Evolutionary conservation across 2,888 invertebrate species (phyloP).

Genomic region (Tridacna gigas): DNA sequence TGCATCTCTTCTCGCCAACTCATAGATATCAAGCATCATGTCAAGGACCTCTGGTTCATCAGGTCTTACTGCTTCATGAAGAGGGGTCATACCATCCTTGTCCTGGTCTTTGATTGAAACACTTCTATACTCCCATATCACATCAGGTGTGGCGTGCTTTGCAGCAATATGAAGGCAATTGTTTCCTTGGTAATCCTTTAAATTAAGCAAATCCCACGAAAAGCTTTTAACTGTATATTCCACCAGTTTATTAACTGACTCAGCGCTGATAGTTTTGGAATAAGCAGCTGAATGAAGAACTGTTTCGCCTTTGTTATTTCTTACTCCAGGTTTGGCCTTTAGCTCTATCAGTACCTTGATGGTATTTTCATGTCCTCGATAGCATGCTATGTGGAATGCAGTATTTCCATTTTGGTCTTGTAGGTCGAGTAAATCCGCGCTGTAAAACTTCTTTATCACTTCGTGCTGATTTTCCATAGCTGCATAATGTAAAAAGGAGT

Average conservation of each 20-base stretch:
- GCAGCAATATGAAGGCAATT: slow-evolving; percentile 82
- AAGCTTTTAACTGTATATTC: slow-evolving; percentile 77
- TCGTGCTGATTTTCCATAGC: slow-evolving; percentile 73
- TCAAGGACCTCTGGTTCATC: slow-evolving; percentile 68
- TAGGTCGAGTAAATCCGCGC: slow-evolving; percentile 64
- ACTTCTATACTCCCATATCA: slow-evolving; percentile 74
- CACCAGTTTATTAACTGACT: slow-evolving; percentile 70
- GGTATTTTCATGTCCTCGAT: slow-evolving; percentile 73
- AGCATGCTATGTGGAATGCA: slow-evolving; percentile 80
- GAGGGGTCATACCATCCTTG: slow-evolving; percentile 69
- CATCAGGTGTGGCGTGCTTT: slow-evolving; percentile 67
- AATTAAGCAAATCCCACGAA: slow-evolving; percentile 80
- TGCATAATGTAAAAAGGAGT: slow-evolving; percentile 79
- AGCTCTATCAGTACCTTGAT: slow-evolving; percentile 67
- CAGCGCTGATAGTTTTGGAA: slow-evolving; percentile 64
- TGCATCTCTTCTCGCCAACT: slow-evolving; percentile 70
- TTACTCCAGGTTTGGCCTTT: slow-evolving; percentile 76
- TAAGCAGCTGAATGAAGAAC: slow-evolving; percentile 75
- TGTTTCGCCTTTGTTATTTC: slow-evolving; percentile 77
- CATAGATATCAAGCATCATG: slow-evolving; percentile 75
- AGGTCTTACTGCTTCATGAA: slow-evolving; percentile 72
- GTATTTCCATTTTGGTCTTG: slow-evolving; percentile 78
- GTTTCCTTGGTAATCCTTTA: slow-evolving; percentile 75
- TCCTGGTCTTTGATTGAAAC: slow-evolving; percentile 72
- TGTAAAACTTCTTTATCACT: slow-evolving; percentile 70